Percentiles rank a stretch among this genome's conserved stretches.
Conservation (phyloP, 2,888 invertebrate genomes). For the Athripsodes cinereus region DNA sequence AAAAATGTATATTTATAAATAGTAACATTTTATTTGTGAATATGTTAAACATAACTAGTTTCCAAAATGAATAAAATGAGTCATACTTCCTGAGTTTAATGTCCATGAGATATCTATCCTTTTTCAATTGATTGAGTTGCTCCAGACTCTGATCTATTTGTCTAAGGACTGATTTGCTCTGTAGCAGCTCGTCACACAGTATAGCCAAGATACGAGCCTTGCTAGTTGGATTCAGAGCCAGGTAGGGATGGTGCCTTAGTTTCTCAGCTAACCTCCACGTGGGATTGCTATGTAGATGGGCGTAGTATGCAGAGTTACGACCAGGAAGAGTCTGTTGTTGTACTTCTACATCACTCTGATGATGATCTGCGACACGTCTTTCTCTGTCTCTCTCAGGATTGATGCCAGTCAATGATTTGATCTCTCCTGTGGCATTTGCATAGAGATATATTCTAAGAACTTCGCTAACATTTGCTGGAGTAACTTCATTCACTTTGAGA, state of each 20-base stretch:
- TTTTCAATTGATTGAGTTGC: constrained; percentile 75
- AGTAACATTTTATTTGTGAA: too few relatives aligned
- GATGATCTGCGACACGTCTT: constrained; percentile 75
- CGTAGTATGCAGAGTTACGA: constrained; percentile 76
- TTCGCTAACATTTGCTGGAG: constrained; percentile 86
- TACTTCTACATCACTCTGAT: constrained; percentile 67
- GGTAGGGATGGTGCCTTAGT: constrained; percentile 77
- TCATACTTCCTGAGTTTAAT: constrained; percentile 87
- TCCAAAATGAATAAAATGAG: too few relatives aligned
- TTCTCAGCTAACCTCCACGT: constrained; percentile 57
- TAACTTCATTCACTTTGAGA: constrained; percentile 83
- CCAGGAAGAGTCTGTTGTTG: constrained; percentile 58
- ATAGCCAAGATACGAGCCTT: constrained; percentile 87
- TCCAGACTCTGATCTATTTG: constrained; percentile 89
- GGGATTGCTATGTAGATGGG: constrained; percentile 66
- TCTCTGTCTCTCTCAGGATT: constrained; percentile 77
- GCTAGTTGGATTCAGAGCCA: constrained; percentile 75
- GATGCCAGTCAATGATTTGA: constrained; percentile 72
- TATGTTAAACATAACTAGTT: too few relatives aligned
- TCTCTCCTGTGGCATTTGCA: constrained; percentile 82
- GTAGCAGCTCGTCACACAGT: constrained; percentile 89
- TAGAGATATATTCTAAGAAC: constrained; percentile 86
- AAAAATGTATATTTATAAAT: too few relatives aligned
- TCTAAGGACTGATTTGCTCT: constrained; percentile 83
- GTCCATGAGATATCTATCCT: constrained; percentile 89